Evolutionary conservation across 2,113 vertebrate species (phyloP).

Genomic region (Donacobius atricapilla): DNA sequence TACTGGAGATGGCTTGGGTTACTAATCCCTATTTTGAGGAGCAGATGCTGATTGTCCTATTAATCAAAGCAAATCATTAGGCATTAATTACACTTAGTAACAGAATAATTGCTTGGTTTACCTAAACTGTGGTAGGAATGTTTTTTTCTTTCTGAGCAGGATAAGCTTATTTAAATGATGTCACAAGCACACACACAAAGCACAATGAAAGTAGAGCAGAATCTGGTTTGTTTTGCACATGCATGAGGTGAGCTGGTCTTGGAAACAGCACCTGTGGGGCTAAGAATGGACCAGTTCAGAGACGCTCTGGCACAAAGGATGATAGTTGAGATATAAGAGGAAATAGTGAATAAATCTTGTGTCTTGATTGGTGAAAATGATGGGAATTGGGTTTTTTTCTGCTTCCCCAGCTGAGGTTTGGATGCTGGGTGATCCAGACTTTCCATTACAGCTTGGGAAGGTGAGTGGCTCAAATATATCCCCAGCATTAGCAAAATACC

Average conservation of each 20-base stretch:
- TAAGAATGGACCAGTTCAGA: not conserved
- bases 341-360: not conserved
- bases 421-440: not conserved
- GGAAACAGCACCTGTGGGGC: not conserved
- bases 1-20: conserved; percentile 76
- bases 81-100: conserved; percentile 69
- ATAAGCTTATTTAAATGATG: conserved; percentile 57
- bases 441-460: not conserved
- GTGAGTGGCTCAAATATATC: not conserved
- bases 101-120: conserved; percentile 72
- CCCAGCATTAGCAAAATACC: rapidly evolving
- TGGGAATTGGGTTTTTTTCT: not conserved
- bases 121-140: conserved; percentile 59
- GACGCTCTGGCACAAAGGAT: not conserved
- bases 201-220: not conserved
- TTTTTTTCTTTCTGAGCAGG: conserved; percentile 20
- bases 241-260: not conserved
- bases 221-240: not conserved
- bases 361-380: not conserved
- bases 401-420: not conserved
- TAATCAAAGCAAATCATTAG: conserved; percentile 75
- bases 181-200: not conserved
- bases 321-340: not conserved
- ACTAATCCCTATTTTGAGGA: conserved; percentile 72
- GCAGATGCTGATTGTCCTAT: conserved; percentile 78